Base-by-base conservation (phyloP, 2,797 vertebrate genomes). In the Micromesistius poutassou region DNA sequence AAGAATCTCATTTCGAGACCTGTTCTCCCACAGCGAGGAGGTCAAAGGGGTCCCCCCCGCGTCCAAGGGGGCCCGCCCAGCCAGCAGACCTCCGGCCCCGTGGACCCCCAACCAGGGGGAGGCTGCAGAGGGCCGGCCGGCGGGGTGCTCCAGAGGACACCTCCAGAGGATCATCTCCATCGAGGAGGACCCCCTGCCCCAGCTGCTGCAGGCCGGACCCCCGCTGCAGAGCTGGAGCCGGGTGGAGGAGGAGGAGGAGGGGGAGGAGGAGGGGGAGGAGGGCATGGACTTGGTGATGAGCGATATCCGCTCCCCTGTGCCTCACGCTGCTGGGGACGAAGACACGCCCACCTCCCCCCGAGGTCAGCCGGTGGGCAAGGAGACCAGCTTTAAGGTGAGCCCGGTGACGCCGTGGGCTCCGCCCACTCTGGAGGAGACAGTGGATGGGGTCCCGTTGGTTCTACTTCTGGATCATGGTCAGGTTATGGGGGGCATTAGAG, bases 161-260 rank as follows among this genome's bases (percentile, higher is more conserved):
- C 89, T 99, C n/a, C 95, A 89, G 84, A 96, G 97, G 88, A 95
- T 98, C 91, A 97, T 98, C 89, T 98, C 97, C 78, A 96, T 98
- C 19, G 97, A 99, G 86, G 97, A 99, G 85, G 97, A 98, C 89
- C 97, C 91, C 77, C 89, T 97, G 19, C 96, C 97, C 5, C 94
- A 96, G 35, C 85, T 97, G 80, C 94, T 97, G 79, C 94, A 95
- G 82, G 78, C 84, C 4, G 93, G 70, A 19, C 73, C 12, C 1
- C 71, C 92, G 0, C 89, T 95, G 31, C 90, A 77, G 50, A 87
- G 88, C 42, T 95, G 93, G 82, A 89, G 84, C 8, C 93, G 94
- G 79, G 92, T 88, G 80, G 90, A 92, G 42, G 42, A 46, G 14
- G 42, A 7, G 0, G 88, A 83, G 5, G 4, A 0, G 0, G 92